Evolutionary conservation across 2,888 invertebrate genomes (phyloP).

Genomic region (Morinoia aosen): DNA sequence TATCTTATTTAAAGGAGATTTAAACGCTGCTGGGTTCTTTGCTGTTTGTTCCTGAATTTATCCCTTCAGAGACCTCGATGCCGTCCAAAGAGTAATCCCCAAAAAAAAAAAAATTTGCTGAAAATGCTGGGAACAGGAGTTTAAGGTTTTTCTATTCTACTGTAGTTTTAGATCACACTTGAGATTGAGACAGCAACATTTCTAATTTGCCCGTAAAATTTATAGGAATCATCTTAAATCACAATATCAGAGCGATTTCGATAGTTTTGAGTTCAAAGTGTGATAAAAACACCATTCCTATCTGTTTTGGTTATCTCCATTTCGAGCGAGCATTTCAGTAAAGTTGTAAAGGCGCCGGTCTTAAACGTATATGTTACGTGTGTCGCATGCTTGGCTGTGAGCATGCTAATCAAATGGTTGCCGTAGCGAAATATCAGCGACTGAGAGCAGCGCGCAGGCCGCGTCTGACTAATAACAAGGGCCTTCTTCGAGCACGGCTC

Average conservation of each 20-base stretch:
- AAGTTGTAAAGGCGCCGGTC: background rate
- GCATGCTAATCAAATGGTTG: background rate
- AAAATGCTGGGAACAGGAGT: too few relatives aligned
- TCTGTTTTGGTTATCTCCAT: background rate
- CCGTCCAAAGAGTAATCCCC: background rate
- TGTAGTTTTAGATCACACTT: background rate
- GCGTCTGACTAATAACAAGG: background rate
- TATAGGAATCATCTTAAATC: background rate
- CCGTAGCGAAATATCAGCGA: background rate
- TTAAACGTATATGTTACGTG: background rate
- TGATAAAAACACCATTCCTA: background rate
- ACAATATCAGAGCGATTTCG: background rate
- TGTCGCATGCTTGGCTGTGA: background rate
- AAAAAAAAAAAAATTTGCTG: background rate
- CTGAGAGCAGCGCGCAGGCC: slow-evolving; percentile 12
- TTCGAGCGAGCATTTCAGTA: background rate
- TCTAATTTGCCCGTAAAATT: background rate
- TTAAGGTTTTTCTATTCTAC: background rate
- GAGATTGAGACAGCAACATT: background rate
- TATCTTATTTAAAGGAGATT: background rate
- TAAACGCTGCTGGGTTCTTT: background rate
- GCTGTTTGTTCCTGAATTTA: background rate
- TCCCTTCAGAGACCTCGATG: background rate
- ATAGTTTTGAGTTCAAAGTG: background rate
- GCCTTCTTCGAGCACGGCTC: background rate